phyloP scores from a whole-genome alignment of 2,113 vertebrate species.

The Actenoides lindsayi region DNA sequence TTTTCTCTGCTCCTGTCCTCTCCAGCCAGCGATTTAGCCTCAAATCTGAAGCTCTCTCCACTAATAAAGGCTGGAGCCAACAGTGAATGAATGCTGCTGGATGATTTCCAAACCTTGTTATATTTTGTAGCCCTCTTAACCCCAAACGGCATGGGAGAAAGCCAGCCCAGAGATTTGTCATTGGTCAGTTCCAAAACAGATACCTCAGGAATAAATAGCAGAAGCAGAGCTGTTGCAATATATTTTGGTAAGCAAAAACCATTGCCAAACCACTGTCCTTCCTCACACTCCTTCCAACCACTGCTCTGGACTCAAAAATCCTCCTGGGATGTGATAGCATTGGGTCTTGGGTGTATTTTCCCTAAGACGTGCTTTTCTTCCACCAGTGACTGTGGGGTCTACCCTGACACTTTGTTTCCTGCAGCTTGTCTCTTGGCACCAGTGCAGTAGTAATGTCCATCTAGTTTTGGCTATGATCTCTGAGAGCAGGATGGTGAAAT shows the following conservation, averaged over 20 bases:
- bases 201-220: not conserved
- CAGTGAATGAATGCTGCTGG: not conserved
- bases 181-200: not conserved
- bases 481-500: not conserved
- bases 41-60: not conserved
- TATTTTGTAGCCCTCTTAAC: not conserved
- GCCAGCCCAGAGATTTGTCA: not conserved
- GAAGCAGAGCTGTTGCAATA: not conserved
- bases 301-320: not conserved
- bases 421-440: not conserved
- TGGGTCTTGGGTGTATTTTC: not conserved
- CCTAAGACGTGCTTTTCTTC: not conserved
- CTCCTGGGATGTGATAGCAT: accelerated
- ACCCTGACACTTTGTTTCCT: not conserved
- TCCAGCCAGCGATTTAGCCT: not conserved
- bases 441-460: accelerated
- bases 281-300: not conserved
- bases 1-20: not conserved
- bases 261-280: not conserved
- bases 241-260: not conserved
- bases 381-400: not conserved
- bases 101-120: not conserved
- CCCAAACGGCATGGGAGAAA: accelerated
- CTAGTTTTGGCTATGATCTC: not conserved
- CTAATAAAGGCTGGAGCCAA: not conserved